phyloP scores from a whole-genome alignment of 2,113 vertebrate genomes.

The Sorex fumeus region DNA sequence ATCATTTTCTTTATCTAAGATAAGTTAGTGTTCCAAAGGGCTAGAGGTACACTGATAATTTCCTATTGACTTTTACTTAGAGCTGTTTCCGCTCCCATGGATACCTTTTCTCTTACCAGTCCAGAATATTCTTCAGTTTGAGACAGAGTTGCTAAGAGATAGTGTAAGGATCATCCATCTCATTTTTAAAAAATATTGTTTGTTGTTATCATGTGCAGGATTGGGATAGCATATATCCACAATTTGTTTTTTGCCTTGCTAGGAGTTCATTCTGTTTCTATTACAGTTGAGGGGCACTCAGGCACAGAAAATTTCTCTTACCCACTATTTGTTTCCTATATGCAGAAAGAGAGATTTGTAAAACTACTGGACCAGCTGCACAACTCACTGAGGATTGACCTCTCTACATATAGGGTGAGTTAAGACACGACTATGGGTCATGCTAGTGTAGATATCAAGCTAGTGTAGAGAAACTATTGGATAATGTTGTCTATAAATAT shows the following conservation, averaged over 20 bases:
- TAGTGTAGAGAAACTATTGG: neutral
- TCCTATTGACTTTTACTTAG: neutral
- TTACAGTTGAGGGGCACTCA: neutral
- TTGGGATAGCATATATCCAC: slow-evolving; percentile 8
- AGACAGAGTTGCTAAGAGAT: slow-evolving; percentile 50
- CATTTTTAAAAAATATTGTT: neutral
- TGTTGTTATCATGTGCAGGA: slow-evolving; percentile 13
- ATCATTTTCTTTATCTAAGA: slow-evolving; percentile 33
- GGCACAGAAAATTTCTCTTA: neutral
- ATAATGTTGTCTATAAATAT: slow-evolving; percentile 15
- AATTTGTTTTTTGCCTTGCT: neutral
- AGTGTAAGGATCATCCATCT: neutral
- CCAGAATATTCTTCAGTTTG: slow-evolving; percentile 21
- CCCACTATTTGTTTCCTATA: slow-evolving; percentile 70
- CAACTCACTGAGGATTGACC: slow-evolving; percentile 98
- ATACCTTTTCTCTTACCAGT: neutral
- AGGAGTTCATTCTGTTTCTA: slow-evolving; percentile 55
- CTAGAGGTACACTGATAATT: neutral
- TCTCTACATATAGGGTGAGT: slow-evolving; percentile 97
- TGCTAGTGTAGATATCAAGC: neutral
- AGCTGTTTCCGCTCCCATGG: slow-evolving; percentile 6
- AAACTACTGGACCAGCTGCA: slow-evolving; percentile 98
- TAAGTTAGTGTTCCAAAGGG: slow-evolving; percentile 17
- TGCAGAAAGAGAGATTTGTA: slow-evolving; percentile 98
- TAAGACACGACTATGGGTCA: slow-evolving; percentile 3